These are phyloP conservation scores for Pammene aurita DNA, from an alignment of 2,888 invertebrate species.

Conservation along the genomic window DNA sequence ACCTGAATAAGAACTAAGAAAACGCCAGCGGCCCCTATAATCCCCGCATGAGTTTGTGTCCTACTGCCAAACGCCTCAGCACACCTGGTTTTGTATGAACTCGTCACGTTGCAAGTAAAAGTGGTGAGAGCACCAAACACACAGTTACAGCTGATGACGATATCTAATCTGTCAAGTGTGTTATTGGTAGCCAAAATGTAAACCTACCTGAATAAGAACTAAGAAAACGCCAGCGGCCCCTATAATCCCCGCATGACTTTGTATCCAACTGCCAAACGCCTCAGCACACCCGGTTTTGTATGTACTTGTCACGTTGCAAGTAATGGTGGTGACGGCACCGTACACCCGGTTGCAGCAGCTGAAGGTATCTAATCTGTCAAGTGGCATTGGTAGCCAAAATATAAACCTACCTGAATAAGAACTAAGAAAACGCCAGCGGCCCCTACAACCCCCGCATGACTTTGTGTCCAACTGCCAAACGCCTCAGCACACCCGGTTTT, in stretches of 20 bases:
- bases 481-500: slow-evolving; percentile 79
- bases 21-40: slow-evolving; percentile 89
- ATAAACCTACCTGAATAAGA: slow-evolving; percentile 66
- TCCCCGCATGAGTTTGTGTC: slow-evolving; percentile 86
- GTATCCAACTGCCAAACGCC: slow-evolving; percentile 81
- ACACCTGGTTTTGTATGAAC: slow-evolving; percentile 71
- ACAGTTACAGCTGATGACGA: slow-evolving; percentile 25
- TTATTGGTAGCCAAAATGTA: no score
- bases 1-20: slow-evolving; percentile 85
- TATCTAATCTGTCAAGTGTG: no score
- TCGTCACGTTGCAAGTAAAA: no score
- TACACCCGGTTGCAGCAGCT: no score
- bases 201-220: slow-evolving; percentile 82
- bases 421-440: slow-evolving; percentile 89
- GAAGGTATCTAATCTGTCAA: no score
- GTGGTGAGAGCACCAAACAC: no score
- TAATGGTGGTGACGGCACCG: no score
- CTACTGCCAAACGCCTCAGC: slow-evolving; percentile 77
- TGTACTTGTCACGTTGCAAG: no score
- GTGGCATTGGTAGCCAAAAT: no score
- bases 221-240: slow-evolving; percentile 89
- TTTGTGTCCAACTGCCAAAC: slow-evolving; percentile 81
- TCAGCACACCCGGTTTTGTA: slow-evolving; percentile 76
- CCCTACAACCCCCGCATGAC: slow-evolving; percentile 88
- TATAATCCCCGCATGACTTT: slow-evolving; percentile 86